Evolutionary conservation across 2,797 vertebrate genomes (phyloP).

Genomic region (Hydrophis major): DNA sequence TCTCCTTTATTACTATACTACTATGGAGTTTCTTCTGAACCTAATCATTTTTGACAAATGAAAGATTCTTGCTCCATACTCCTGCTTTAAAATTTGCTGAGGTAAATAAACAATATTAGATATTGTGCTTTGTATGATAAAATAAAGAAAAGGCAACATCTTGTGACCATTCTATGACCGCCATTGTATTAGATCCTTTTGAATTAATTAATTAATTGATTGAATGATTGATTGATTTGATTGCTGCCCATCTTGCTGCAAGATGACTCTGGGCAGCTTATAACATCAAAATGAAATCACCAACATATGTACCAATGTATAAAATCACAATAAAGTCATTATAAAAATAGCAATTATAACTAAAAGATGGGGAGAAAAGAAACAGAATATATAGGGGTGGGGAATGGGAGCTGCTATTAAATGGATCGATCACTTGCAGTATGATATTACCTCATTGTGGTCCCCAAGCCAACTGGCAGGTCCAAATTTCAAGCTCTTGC

Average conservation of each 20-base stretch:
- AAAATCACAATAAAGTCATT: neutral
- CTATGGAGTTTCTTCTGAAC: neutral
- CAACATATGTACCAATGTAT: too few relatives aligned
- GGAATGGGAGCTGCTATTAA: neutral
- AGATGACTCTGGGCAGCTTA: too few relatives aligned
- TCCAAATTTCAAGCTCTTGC: neutral
- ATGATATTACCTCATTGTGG: neutral
- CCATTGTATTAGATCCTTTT: neutral
- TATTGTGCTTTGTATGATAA: neutral
- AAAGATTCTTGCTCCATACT: neutral
- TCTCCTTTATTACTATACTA: neutral
- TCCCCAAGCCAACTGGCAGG: neutral
- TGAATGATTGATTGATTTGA: too few relatives aligned
- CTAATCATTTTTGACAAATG: neutral
- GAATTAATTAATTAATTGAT: neutral
- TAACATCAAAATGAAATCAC: too few relatives aligned
- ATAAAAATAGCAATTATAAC: neutral
- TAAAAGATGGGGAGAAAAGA: neutral
- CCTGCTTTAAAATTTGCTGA: neutral
- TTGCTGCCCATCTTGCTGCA: too few relatives aligned
- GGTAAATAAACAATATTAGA: neutral
- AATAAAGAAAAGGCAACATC: neutral
- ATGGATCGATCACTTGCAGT: neutral
- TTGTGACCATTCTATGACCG: neutral
- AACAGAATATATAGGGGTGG: neutral